Base-by-base conservation (phyloP, 2,113 vertebrate genomes). In the Oncorhynchus masou region DNA sequence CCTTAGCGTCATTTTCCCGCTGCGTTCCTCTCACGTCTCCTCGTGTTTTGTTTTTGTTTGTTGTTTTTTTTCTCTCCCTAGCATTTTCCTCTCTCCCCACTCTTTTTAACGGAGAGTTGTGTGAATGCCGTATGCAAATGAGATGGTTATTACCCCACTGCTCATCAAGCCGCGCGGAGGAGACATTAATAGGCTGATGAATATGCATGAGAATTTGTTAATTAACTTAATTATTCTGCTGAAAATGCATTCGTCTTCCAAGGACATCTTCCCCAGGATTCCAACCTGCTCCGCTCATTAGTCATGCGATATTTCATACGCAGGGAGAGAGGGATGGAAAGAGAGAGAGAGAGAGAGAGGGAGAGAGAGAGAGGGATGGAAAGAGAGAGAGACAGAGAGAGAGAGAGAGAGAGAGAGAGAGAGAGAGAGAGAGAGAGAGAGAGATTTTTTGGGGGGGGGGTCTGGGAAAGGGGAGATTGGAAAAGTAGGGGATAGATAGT, bases 161-260 rank as follows among this genome's bases (percentile, higher is more conserved):
- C 94, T 96, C 95, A 93, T 96, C 95, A 96, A 95, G 94, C 94
- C 94, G 94, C 94, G 93, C 94, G 91, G 94, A 95, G 94, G 94
- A 95, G 94, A 96, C 95, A 95, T 95, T 95, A 96, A 96, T 96
- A 95, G 94, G 93, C 95, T 95, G 95, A 95, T 88, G 87, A 88
- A 88, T 88, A 88, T 88, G 85, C 85, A 88, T 88, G 87, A 73
- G 82, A 84, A 84, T 88, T 88, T 88, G 87, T 88, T 96, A 96
- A 96, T 96, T 95, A 95, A 96, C 94, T 96, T 96, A 96, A 96
- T 96, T 96, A 95, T 95, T 96, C 95, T 96, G 95, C 95, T 95
- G 95, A 95, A 96, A 96, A 96, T 95, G 79, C 95, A 96, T 95
- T 95, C 75, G 94, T 96, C 95, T 96, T 95, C 95, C 95, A 96